phyloP scores from a whole-genome alignment of 1,140 invertebrate genomes.

The Aphelenchoides besseyi region DNA sequence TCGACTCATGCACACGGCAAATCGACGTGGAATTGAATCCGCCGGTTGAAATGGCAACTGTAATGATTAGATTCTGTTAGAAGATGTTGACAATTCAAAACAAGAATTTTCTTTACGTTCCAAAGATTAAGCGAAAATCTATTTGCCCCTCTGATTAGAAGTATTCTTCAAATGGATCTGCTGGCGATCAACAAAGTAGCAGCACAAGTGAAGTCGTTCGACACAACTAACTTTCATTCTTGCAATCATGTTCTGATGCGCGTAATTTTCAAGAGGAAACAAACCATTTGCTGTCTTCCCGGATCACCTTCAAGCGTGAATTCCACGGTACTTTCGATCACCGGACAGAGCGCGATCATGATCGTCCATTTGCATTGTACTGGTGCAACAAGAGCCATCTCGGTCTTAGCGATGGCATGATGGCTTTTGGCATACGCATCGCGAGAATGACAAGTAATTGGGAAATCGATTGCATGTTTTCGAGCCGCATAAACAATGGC shows the following conservation, averaged over 20 bases:
- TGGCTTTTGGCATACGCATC: slow-evolving; percentile 20
- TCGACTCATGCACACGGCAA: slow-evolving; percentile 39
- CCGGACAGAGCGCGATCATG: slow-evolving; percentile 31
- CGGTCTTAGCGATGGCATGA: slow-evolving; percentile 13
- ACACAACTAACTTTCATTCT: slow-evolving; percentile 18
- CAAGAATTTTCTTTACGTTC: neutral
- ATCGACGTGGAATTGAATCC: slow-evolving; percentile 22
- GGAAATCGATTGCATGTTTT: slow-evolving; percentile 24
- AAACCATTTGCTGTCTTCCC: slow-evolving; percentile 22
- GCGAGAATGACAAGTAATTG: slow-evolving; percentile 29
- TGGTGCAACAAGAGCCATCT: slow-evolving; percentile 28
- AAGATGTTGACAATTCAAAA: too few species aligned
- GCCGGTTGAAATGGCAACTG: slow-evolving; percentile 27
- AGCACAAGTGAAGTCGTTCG: too few species aligned
- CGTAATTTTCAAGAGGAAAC: neutral
- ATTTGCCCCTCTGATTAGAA: too few species aligned
- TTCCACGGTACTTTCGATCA: slow-evolving; percentile 22
- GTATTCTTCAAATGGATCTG: too few species aligned
- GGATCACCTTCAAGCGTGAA: slow-evolving; percentile 34
- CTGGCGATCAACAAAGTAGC: too few species aligned
- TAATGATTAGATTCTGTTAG: slow-evolving; percentile 20
- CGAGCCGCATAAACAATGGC: slow-evolving; percentile 30
- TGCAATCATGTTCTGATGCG: neutral
- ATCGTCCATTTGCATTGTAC: slow-evolving; percentile 35
- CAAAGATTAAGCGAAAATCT: neutral